Conservation (phyloP, 2,113 vertebrate genomes). For the Cololabis saira region DNA sequence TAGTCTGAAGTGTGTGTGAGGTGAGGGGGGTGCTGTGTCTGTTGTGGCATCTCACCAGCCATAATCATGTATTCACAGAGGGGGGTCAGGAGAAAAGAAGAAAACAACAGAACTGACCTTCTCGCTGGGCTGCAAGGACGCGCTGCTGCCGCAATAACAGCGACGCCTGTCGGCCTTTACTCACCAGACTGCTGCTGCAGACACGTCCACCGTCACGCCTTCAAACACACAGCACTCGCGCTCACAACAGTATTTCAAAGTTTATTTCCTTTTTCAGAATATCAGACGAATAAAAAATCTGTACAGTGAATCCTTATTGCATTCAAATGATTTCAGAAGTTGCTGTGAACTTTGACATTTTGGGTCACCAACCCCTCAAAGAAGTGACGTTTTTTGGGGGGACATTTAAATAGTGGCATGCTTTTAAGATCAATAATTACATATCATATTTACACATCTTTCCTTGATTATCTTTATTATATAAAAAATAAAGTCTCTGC, state of each 20-base stretch:
- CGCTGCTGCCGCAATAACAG: conserved; percentile 60
- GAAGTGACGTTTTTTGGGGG: conserved; percentile 48
- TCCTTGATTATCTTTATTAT: conserved; percentile 58
- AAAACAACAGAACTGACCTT: conserved; percentile 60
- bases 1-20: conserved; percentile 17
- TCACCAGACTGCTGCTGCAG: conserved; percentile 13
- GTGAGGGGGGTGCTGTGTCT: conserved; percentile 18
- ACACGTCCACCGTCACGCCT: not conserved
- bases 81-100: not conserved
- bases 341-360: conserved; percentile 71
- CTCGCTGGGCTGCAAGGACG: conserved; percentile 61
- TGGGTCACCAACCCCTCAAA: conserved; percentile 50
- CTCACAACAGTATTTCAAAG: conserved; percentile 62
- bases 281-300: conserved; percentile 63
- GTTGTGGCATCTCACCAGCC: conserved; percentile 60
- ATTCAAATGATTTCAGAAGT: conserved; percentile 73
- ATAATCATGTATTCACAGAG: conserved; percentile 34
- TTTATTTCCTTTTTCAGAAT: conserved; percentile 75
- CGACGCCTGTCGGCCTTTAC: conserved; percentile 67
- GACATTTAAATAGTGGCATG: conserved; percentile 79
- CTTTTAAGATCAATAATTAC: conserved; percentile 75
- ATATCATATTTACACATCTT: conserved; percentile 72
- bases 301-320: conserved; percentile 75
- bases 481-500: conserved; percentile 82
- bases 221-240: not conserved